These are phyloP conservation scores for Hoplias malabaricus DNA, from an alignment of 2,113 vertebrate genomes.

Conservation along the genomic window DNA sequence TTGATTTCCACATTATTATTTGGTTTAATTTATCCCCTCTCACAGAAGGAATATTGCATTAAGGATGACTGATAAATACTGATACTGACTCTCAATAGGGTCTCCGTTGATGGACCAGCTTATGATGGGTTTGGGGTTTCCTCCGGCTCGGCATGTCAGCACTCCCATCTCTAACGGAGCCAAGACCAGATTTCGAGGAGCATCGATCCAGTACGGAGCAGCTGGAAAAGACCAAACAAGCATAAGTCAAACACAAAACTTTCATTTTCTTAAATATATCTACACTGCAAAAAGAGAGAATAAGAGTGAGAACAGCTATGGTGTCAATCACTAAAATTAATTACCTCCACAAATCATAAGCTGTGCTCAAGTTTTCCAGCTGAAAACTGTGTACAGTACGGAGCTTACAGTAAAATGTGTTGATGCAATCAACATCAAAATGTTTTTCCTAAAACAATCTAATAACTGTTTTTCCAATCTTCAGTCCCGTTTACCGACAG, in stretches of 20 bases:
- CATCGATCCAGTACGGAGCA: constrained; percentile 92
- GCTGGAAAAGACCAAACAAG: constrained; percentile 69
- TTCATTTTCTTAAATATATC: background rate
- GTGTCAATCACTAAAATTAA: background rate
- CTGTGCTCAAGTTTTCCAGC: constrained; percentile 5
- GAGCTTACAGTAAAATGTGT: background rate
- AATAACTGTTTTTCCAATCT: constrained; percentile 16
- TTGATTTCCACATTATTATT: background rate
- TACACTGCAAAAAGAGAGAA: background rate
- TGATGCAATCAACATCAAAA: background rate
- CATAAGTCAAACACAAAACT: background rate
- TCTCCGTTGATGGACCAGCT: constrained; percentile 89
- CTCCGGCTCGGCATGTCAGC: constrained; percentile 88
- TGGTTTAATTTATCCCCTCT: background rate
- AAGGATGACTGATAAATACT: background rate
- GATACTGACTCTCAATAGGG: constrained; percentile 85
- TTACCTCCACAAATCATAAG: background rate
- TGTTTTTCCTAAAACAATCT: constrained; percentile 22
- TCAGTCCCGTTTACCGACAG: constrained; percentile 20
- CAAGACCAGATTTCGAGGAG: constrained; percentile 87
- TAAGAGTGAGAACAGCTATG: background rate
- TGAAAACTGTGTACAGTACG: background rate
- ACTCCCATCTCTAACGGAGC: constrained; percentile 87
- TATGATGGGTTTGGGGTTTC: constrained; percentile 88
- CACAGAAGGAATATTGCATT: background rate